Evolutionary conservation across 2,888 invertebrate species (phyloP), one percentile per base, ranked within the genome.

Genomic region (Bellardia pandia): DNA sequence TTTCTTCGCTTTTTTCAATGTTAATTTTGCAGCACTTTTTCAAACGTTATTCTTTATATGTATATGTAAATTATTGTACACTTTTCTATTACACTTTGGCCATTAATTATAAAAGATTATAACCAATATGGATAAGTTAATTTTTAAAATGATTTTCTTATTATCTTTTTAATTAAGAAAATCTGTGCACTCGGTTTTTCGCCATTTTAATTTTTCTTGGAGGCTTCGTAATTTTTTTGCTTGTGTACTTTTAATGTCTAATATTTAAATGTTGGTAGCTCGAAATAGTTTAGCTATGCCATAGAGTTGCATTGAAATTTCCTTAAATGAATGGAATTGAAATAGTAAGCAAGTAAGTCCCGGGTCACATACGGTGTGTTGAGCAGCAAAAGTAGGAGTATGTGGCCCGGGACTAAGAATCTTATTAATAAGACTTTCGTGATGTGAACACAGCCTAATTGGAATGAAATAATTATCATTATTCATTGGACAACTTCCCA

Each of bases 131-230:
- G 62, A 87, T 89, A 87, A 72, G 51, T 23, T 83, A 74, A 68
- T 77, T 88, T 89, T 89, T 79, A 48, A 64, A 56, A 48, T 80
- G 60, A 88, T 89, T 87, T 81, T 89, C 80, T 76, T 86, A 86
- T 71, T 85, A 83, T 88, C 23, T 88, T 86, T 64, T 82, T 82
- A 83, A 81, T 86, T 86, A 72, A 85, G 68, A 66, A 77, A 86
- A 89, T 85, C 88, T 89, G 86, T 89, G 76, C 89, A 89, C 89
- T 90, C 82, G 78, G 68, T 74, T 56, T 89, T 89, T 89, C 90
- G 90, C 91, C 90, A 90, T 91, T 89, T 91, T 91, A 72, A 86
- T 85, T 85, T 88, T 89, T 88, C 74, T 86, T 72, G 72, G 53
- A 88, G 86, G 88, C 89, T 89, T 90, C 89, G 86, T 45, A 45